Conservation (phyloP, 2,113 vertebrate genomes). For the Climacteris rufus region DNA sequence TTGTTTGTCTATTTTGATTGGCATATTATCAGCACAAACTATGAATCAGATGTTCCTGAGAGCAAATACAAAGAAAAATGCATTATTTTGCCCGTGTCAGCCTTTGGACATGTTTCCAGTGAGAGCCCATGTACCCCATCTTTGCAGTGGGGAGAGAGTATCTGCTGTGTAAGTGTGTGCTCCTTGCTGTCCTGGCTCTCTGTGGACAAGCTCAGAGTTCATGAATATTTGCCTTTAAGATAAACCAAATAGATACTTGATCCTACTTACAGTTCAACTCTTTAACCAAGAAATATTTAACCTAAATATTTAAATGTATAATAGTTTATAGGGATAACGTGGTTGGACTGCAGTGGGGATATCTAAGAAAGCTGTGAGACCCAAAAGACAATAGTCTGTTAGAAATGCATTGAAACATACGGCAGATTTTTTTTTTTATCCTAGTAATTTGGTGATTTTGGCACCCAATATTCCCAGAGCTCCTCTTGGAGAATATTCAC, state of each 20-base stretch:
- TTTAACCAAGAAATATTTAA: neutral
- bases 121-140: accelerated
- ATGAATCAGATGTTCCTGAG: neutral
- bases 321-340: neutral
- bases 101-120: neutral
- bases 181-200: neutral
- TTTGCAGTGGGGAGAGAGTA: neutral
- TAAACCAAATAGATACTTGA: neutral
- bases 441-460: neutral
- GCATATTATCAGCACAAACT: neutral
- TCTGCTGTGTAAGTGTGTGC: neutral
- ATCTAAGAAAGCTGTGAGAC: neutral
- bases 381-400: neutral
- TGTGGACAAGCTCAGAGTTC: neutral
- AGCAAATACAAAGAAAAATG: neutral
- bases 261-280: neutral
- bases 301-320: neutral
- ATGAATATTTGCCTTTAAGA: neutral
- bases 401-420: neutral
- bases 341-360: neutral
- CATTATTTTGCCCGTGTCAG: neutral
- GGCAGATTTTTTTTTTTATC: neutral
- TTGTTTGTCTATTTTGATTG: neutral
- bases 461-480: neutral
- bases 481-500: neutral